These are phyloP conservation scores for Nilaparvata lugens DNA, from an alignment of 1,140 invertebrate genomes.

Conservation along the genomic window DNA sequence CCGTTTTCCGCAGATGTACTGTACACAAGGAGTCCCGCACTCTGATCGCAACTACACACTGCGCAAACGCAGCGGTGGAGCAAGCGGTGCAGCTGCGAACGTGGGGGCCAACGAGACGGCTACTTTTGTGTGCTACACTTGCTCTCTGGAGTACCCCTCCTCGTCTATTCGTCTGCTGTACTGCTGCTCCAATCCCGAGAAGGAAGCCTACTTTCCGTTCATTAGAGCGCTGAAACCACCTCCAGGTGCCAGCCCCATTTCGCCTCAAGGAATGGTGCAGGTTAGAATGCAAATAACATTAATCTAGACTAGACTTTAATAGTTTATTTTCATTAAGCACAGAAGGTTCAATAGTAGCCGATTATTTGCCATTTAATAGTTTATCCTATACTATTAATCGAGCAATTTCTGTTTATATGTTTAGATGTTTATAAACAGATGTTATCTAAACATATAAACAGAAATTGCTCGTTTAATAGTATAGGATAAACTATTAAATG, in stretches of 20 bases:
- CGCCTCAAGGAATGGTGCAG: slow-evolving; percentile 52
- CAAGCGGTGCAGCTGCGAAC: slow-evolving; percentile 41
- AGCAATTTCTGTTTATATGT: no score
- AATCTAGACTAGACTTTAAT: no score
- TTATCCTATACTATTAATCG: no score
- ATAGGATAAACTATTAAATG: no score
- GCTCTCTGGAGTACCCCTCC: slow-evolving; percentile 65
- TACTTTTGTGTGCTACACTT: slow-evolving; percentile 82
- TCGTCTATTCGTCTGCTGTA: slow-evolving; percentile 65
- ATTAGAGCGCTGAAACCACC: slow-evolving; percentile 67
- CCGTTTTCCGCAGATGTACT: slow-evolving; percentile 49
- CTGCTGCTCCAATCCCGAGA: slow-evolving; percentile 70
- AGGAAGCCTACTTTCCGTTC: slow-evolving; percentile 81
- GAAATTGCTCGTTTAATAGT: no score
- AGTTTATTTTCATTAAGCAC: no score
- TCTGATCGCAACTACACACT: slow-evolving; percentile 68
- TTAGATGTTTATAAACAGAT: no score
- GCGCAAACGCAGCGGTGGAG: slow-evolving; percentile 47
- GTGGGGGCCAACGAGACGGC: slow-evolving; percentile 42
- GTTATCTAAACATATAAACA: no score
- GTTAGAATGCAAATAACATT: no score
- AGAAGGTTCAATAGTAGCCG: no score
- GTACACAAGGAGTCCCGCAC: slow-evolving; percentile 55
- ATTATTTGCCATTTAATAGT: no score
- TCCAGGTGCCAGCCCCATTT: slow-evolving; percentile 73